Conservation (phyloP, 2,113 vertebrate species). For the Anser cygnoides region DNA sequence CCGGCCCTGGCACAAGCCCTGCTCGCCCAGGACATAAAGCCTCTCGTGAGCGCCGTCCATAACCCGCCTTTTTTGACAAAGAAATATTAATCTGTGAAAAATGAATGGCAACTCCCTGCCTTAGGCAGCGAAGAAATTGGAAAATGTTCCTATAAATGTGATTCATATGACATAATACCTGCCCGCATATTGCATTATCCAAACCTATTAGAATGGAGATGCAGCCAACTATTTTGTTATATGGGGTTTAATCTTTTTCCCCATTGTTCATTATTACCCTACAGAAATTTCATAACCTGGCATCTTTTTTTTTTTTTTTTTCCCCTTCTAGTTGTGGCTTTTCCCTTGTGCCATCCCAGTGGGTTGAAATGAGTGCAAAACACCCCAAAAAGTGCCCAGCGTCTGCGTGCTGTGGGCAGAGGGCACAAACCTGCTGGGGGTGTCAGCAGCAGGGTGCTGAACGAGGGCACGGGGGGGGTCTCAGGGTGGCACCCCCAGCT, state of each 20-base stretch:
- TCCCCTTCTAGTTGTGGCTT: not conserved
- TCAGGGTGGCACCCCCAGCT: not conserved
- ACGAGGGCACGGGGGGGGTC: not conserved
- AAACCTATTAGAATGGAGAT: not conserved
- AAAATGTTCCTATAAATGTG: slow-evolving; percentile 67
- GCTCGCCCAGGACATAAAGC: not conserved
- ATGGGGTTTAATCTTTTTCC: not conserved
- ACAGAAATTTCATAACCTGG: not conserved
- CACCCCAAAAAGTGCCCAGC: not conserved
- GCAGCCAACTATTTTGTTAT: not conserved
- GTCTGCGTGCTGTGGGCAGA: not conserved
- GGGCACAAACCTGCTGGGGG: not conserved
- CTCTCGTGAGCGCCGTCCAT: not conserved
- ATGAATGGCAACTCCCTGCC: slow-evolving; percentile 54
- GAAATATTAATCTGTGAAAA: slow-evolving; percentile 42
- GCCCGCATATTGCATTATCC: slow-evolving; percentile 14
- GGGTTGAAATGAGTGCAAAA: too few relatives aligned
- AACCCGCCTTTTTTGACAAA: slow-evolving; percentile 39
- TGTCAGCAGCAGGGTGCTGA: not conserved
- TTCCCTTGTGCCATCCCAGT: not conserved
- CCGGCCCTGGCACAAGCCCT: not conserved
- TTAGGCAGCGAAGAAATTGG: slow-evolving; percentile 57
- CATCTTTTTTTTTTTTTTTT: not conserved
- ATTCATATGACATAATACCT: slow-evolving; percentile 46
- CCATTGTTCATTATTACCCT: not conserved